Base-by-base conservation (phyloP, 2,797 vertebrate species). In the Carduelis carduelis region DNA sequence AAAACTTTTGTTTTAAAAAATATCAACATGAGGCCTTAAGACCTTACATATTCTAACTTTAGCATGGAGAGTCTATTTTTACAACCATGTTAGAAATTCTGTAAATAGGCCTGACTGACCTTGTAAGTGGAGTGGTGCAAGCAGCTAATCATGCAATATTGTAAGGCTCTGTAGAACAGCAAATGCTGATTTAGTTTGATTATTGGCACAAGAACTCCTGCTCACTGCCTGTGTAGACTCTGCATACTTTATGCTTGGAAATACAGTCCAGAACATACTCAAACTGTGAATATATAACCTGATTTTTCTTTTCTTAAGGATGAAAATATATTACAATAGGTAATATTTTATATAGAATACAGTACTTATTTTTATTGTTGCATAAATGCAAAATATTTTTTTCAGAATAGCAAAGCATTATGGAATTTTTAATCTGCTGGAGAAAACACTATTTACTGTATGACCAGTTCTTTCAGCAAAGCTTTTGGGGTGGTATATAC, bases 261-360 rank as follows among this genome's bases (percentile, higher is more conserved):
- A 93, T 96, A 79, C 95, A 96, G 85, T 96, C 84, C 59, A 96
- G 94, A 95, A 97, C 90, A 95, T 96, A 96, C 12, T 95, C 85
- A 90, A 96, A 97, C 94, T 96, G 87, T 96, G 97, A 95, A 95
- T 95, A 86, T 89, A 89, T 70, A 96, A 93, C 49, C 79, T 90
- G 32, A 91, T 60, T 97, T 97, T 98, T 94, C 66, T 93, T 95
- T 95, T 93, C 83, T 89, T 95, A 95, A 95, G 41, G 68, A 71
- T 82, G 89, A 96, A 97, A 95, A 91, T 88, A 80, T 92, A 88
- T 95, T 90, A 70, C 64, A 87, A 77, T 68, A 95, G 53, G 84
- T 97, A 94, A 79, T 95, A 85, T 97, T 98, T 97, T 97, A 76
- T 97, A 97, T 89, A 94, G 89, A 87, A 89, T 83, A 89, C 44